A percentile compares a stretch with the other conserved stretches of the same genome.
Conservation (phyloP, 2,113 vertebrate genomes). For the Herpetotheres cachinnans region DNA sequence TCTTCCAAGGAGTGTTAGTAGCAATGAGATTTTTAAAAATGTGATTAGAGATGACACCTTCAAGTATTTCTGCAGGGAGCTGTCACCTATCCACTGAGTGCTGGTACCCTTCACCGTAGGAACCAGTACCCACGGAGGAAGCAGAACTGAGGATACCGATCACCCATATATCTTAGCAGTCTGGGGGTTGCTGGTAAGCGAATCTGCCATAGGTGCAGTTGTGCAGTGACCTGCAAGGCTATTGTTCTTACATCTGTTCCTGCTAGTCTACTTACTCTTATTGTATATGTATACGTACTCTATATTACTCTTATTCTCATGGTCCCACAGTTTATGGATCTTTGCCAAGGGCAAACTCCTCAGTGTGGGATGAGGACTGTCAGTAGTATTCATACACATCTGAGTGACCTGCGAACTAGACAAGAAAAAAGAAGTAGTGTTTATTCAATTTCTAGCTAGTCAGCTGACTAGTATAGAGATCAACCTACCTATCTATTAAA, state of each 20-base stretch:
- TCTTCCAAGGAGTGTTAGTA: background rate
- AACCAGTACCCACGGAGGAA: too few species aligned
- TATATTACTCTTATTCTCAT: background rate
- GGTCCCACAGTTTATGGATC: background rate
- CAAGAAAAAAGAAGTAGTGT: background rate
- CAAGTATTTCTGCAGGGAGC: background rate
- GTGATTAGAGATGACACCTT: background rate
- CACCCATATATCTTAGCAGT: background rate
- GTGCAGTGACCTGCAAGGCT: background rate
- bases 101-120: background rate
- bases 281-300: too few species aligned
- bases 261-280: background rate
- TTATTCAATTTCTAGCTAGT: background rate
- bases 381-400: background rate
- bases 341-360: background rate
- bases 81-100: fast-evolving
- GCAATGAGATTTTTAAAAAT: background rate
- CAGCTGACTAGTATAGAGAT: background rate
- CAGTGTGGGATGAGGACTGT: background rate
- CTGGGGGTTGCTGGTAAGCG: background rate
- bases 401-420: background rate
- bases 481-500: background rate
- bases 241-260: background rate
- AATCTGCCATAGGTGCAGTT: background rate
- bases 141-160: background rate